These are phyloP conservation scores for Ectropis grisescens DNA, from an alignment of 1,140 invertebrate genomes.

Conservation along the genomic window DNA sequence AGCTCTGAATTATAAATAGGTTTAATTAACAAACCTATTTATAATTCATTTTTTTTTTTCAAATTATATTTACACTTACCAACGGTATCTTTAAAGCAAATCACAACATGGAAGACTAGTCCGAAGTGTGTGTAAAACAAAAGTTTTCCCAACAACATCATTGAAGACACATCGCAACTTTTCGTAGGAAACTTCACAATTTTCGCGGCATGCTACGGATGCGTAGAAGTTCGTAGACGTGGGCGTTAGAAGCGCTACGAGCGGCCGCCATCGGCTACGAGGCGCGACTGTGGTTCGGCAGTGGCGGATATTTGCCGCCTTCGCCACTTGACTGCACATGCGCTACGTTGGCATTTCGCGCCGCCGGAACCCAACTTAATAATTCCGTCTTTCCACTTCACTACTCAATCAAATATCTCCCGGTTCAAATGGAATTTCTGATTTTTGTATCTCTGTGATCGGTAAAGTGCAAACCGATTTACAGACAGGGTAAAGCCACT, in stretches of 20 bases:
- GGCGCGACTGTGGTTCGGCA: slow-evolving; percentile 28
- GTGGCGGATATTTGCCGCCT: slow-evolving; percentile 21
- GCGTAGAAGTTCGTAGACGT: slow-evolving; percentile 38
- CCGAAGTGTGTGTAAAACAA: slow-evolving; percentile 64
- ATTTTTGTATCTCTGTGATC: no score
- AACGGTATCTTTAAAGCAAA: slow-evolving; percentile 62
- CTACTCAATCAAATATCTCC: slow-evolving; percentile 3
- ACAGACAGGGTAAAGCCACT: no score
- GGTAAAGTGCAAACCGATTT: no score
- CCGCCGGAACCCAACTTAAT: slow-evolving; percentile 12
- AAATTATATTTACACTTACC: slow-evolving; percentile 32
- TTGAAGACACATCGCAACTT: slow-evolving; percentile 54
- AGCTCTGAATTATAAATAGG: no score
- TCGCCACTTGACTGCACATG: slow-evolving; percentile 42
- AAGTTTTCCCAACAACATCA: slow-evolving; percentile 61
- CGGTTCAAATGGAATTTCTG: neutral
- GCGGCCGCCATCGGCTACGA: slow-evolving; percentile 21
- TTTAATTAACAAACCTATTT: no score
- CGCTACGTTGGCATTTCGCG: slow-evolving; percentile 18
- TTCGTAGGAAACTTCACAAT: slow-evolving; percentile 27
- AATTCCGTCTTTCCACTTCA: slow-evolving; percentile 10
- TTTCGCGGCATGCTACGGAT: slow-evolving; percentile 20
- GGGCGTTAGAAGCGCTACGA: slow-evolving; percentile 41
- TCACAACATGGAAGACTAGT: slow-evolving; percentile 65
- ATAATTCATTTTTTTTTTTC: no score